phyloP scores from a whole-genome alignment of 2,113 vertebrate species.

The Cariama cristata region DNA sequence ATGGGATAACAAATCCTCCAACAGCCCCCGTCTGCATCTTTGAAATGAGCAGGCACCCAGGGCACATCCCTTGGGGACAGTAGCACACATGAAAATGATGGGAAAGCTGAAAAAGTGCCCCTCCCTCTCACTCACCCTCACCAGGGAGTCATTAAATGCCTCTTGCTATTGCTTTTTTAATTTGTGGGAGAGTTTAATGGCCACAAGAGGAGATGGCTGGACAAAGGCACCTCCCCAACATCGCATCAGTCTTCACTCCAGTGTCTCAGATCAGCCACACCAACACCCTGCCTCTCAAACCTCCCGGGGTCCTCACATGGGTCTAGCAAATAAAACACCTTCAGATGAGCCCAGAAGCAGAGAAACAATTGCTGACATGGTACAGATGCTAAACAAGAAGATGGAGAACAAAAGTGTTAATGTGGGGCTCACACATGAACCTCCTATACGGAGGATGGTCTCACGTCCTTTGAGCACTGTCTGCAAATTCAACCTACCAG shows the following conservation, averaged over 20 bases:
- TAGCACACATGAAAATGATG: neutral
- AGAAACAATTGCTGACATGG: neutral
- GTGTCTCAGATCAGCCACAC: neutral
- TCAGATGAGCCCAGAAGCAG: neutral
- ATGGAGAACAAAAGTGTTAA: neutral
- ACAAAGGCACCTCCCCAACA: neutral
- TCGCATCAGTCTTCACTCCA: accelerated
- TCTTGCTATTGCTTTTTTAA: neutral
- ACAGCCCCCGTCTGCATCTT: neutral
- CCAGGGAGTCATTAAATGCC: neutral
- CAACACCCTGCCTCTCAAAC: neutral
- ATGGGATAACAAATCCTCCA: neutral
- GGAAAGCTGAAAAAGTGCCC: neutral
- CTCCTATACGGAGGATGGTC: neutral
- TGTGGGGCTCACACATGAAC: accelerated
- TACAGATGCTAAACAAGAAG: neutral
- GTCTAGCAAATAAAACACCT: neutral
- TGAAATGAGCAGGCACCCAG: conserved; percentile 29
- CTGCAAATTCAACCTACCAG: neutral
- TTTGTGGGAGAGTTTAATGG: neutral
- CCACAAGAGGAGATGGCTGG: neutral
- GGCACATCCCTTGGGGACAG: neutral
- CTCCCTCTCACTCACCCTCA: neutral
- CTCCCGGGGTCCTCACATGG: accelerated
- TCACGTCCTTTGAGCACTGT: neutral